Evolutionary conservation across 2,888 invertebrate genomes (phyloP).

Genomic region (Oscheius onirici): DNA sequence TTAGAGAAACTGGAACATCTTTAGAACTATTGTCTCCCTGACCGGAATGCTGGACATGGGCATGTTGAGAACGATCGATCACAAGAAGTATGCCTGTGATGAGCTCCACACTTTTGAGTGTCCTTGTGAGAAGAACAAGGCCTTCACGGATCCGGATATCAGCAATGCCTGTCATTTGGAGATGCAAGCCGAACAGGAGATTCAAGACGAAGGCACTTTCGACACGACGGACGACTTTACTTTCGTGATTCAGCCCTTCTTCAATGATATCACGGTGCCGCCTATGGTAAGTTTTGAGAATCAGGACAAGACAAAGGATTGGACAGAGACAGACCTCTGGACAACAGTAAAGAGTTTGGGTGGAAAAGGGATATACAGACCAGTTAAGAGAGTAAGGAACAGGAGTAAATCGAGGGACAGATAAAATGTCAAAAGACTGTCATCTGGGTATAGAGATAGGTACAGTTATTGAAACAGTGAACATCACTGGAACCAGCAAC

Average conservation of each 20-base stretch:
- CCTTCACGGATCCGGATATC: constrained; percentile 54
- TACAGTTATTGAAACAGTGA: too few relatives aligned
- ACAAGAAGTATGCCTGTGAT: constrained; percentile 56
- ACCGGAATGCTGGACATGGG: constrained; percentile 64
- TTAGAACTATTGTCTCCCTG: constrained; percentile 56
- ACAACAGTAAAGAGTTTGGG: too few relatives aligned
- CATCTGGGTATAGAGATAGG: too few relatives aligned
- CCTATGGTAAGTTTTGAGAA: constrained; percentile 35
- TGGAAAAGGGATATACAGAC: too few relatives aligned
- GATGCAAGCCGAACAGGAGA: constrained; percentile 54
- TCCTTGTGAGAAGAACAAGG: constrained; percentile 52
- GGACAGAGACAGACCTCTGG: background rate
- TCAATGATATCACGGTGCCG: constrained; percentile 51
- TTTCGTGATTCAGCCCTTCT: constrained; percentile 62
- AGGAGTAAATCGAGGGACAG: too few relatives aligned
- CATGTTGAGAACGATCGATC: constrained; percentile 57
- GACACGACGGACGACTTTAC: constrained; percentile 61
- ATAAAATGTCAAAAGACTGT: too few relatives aligned
- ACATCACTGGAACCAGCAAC: too few relatives aligned
- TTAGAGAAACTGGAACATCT: background rate
- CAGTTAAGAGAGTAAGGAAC: too few relatives aligned
- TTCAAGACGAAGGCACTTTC: constrained; percentile 53
- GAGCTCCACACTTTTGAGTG: constrained; percentile 58
- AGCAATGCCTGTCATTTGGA: constrained; percentile 48
- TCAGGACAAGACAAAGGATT: background rate